A percentile compares a stretch with the other conserved stretches of the same genome.
Conservation (phyloP, 2,797 vertebrate species). For the Pelobates cultripes region DNA sequence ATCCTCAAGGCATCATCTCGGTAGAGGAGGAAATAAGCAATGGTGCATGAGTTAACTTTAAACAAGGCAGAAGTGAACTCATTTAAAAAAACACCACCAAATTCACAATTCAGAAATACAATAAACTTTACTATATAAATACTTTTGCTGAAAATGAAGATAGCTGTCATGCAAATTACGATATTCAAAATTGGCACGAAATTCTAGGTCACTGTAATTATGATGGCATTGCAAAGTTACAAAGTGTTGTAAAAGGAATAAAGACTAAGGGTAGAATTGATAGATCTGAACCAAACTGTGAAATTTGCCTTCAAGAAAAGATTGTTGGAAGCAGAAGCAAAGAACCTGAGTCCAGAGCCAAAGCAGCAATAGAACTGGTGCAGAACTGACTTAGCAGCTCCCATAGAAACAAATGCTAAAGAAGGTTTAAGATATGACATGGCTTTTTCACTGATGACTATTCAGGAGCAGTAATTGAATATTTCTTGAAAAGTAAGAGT, state of each 20-base stretch:
- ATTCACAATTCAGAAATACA: no score
- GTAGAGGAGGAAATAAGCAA: no score
- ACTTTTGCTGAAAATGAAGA: no score
- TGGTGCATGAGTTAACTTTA: no score
- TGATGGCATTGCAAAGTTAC: no score
- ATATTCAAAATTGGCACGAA: no score
- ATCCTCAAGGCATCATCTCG: no score
- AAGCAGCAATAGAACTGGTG: not conserved
- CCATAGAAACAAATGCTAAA: not conserved
- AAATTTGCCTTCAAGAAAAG: not conserved
- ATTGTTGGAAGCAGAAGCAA: not conserved
- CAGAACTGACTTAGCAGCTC: not conserved
- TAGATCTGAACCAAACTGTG: not conserved
- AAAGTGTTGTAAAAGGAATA: constrained; percentile 3
- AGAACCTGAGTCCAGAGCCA: not conserved
- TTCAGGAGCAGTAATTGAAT: not conserved
- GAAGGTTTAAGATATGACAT: not conserved
- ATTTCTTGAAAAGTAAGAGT: not conserved
- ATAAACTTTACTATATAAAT: no score
- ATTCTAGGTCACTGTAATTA: no score
- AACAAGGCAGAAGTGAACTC: no score
- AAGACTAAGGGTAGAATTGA: constrained; percentile 4
- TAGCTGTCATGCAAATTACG: no score
- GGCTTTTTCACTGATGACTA: constrained; percentile 1
- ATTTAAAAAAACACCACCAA: no score